phyloP scores from a whole-genome alignment of 2,113 vertebrate genomes.

The Lonchura striata region DNA sequence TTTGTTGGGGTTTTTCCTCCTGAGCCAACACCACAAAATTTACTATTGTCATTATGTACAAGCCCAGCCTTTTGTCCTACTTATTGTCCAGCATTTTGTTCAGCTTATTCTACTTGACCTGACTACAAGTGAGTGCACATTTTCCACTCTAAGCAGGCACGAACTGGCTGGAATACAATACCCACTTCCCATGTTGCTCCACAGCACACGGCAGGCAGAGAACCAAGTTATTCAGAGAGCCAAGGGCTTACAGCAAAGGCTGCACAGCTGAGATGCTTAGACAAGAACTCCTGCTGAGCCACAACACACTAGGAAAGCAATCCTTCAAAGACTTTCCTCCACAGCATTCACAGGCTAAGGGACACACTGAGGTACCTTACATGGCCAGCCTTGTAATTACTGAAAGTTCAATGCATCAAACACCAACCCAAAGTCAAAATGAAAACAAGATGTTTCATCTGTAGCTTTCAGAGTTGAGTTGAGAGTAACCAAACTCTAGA shows the following conservation, averaged over 20 bases:
- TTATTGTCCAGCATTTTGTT: neutral
- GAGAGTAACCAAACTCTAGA: neutral
- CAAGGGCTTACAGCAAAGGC: neutral
- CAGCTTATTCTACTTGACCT: neutral
- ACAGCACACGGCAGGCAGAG: neutral
- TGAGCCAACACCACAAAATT: neutral
- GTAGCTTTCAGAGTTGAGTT: neutral
- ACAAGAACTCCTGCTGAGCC: neutral
- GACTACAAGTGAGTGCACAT: neutral
- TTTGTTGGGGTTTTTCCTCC: rapidly evolving
- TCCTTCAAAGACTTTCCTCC: neutral
- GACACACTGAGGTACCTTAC: neutral
- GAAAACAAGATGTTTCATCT: neutral
- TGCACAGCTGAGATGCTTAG: neutral
- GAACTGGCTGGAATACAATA: neutral
- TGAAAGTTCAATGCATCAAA: neutral
- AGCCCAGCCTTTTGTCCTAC: neutral
- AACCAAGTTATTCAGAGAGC: neutral
- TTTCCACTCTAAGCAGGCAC: neutral
- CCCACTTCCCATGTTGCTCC: neutral
- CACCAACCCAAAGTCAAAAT: neutral
- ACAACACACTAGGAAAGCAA: neutral
- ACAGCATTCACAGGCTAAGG: neutral
- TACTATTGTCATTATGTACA: neutral
- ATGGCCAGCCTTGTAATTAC: neutral